Conservation (phyloP, 2,888 invertebrate genomes). For the Spisula subtruncata region DNA sequence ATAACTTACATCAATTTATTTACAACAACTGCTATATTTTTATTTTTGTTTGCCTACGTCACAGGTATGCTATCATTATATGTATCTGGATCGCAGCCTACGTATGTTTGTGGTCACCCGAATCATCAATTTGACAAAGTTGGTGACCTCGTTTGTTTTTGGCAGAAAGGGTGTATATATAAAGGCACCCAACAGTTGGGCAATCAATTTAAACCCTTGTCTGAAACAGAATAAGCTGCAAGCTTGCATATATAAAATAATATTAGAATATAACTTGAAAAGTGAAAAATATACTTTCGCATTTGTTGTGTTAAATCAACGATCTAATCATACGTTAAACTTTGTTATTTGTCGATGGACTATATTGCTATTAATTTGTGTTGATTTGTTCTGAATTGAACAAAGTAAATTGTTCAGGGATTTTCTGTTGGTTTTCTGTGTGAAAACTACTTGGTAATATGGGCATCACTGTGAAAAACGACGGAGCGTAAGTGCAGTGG, state of each 20-base stretch:
- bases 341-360: neutral
- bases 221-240: neutral
- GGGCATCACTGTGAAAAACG: neutral
- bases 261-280: no score
- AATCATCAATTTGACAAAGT: neutral
- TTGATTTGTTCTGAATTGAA: neutral
- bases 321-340: neutral
- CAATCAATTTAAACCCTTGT: neutral
- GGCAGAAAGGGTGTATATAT: neutral
- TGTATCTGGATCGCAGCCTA: neutral
- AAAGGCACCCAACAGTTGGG: neutral
- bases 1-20: neutral
- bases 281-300: no score
- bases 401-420: neutral
- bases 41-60: conserved; percentile 14
- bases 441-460: neutral
- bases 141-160: neutral
- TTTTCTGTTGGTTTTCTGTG: neutral
- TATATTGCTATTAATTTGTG: neutral
- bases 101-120: neutral
- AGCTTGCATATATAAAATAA: neutral
- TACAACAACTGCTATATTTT: neutral
- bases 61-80: no score
- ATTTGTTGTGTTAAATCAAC: neutral
- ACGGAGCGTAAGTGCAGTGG: neutral